Base-by-base conservation (phyloP, 2,797 vertebrate species). In the Amblyraja radiata region DNA sequence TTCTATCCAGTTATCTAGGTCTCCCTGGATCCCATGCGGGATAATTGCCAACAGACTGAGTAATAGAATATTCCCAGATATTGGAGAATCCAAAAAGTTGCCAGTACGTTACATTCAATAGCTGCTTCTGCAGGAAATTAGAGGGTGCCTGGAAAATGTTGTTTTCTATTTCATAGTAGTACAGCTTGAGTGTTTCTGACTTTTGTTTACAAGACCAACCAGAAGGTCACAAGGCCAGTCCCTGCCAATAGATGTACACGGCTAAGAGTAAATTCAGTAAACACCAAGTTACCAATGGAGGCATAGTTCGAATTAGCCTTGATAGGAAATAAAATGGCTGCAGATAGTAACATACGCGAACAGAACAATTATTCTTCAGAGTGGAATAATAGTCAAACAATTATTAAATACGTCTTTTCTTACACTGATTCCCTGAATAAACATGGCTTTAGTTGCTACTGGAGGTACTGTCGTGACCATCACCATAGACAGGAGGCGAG, bases 371-470 rank as follows among this genome's bases (percentile, higher is more conserved):
- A 23, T 73, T 21, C 71, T 73, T 73, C 71, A 73, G 13, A 14
- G 71, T 21, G 23, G 18, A 73, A 6, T 21, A 73, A 73, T 1
- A 73, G 46, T 8, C 79, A 81, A 81, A 23, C 54, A n/a, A 58
- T 54, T 25, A 28, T 83, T 83, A 83, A 54, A 28, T 28, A 71
- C 23, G 6, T 10, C n/a, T 54, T 54, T 36, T 10, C 98, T 97
- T 96, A 99, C 99, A 84, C 96, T 98, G 93, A 99, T 95, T 1
- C 98, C 98, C 93, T 99, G 98, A 13, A 97, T 98, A 96, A 99
- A 98, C 96, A 99, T 98, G 93, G 90, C 83, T 95, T 98, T 99
- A 95, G 96, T 99, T 94, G 98, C 99, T 94, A 99, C 97, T 0
- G 97, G 95, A 93, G 99, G 98, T 16, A 97, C 94, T 0, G 98